A percentile compares a stretch with the other conserved stretches of the same genome.
These are phyloP conservation scores for Koerneria pararmatus DNA, from an alignment of 2,888 invertebrate species.

Conservation along the genomic window DNA sequence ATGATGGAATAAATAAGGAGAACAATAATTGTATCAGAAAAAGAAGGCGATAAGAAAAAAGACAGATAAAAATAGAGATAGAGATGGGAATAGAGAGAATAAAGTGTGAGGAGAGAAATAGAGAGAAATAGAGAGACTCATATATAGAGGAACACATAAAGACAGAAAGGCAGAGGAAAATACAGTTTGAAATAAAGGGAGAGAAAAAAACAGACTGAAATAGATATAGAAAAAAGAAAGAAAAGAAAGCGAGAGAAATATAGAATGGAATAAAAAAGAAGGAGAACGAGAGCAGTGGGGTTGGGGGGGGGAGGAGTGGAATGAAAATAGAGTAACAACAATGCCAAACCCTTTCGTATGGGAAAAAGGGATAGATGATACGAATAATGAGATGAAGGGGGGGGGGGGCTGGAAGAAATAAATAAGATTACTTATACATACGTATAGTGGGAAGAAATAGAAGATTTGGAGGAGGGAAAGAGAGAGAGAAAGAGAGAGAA, in stretches of 20 bases:
- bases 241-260: background rate
- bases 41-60: background rate
- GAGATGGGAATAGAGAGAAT: background rate
- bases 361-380: no score
- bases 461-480: no score
- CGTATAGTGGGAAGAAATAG: no score
- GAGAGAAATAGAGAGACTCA: no score
- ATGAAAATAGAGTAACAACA: no score
- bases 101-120: background rate
- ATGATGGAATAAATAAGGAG: background rate
- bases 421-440: no score
- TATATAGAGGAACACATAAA: no score
- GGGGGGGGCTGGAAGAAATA: no score
- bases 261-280: background rate
- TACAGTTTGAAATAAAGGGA: background rate
- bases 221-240: background rate
- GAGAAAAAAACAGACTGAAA: background rate
- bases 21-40: background rate
- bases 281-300: background rate
- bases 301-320: background rate
- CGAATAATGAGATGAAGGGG: no score
- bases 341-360: no score
- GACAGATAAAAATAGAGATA: background rate
- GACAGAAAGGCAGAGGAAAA: background rate
- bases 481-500: no score